phyloP scores from a whole-genome alignment of 2,888 invertebrate genomes.

The Macaria liturata region DNA sequence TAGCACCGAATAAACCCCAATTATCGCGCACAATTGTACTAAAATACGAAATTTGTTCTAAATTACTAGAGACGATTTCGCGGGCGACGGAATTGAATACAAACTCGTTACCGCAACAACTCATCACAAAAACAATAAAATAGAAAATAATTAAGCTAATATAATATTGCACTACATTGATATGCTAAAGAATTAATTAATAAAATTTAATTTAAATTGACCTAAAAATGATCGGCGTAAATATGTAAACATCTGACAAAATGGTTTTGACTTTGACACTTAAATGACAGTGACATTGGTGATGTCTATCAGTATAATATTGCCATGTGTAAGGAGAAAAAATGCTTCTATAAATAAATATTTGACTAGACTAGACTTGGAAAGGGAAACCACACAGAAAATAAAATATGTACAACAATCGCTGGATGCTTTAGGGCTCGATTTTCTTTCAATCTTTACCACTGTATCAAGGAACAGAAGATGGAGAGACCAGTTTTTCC shows the following conservation, averaged over 20 bases:
- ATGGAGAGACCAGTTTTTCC: no score
- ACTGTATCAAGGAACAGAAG: no score
- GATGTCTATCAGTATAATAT: no score
- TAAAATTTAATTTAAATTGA: slow-evolving; percentile 53
- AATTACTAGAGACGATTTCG: slow-evolving; percentile 67
- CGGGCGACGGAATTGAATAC: slow-evolving; percentile 67
- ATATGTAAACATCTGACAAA: slow-evolving; percentile 57
- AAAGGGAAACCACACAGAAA: no score
- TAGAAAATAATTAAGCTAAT: slow-evolving; percentile 29
- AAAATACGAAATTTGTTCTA: slow-evolving; percentile 59
- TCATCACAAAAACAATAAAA: slow-evolving; percentile 63
- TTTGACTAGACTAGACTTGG: no score
- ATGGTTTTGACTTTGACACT: no score
- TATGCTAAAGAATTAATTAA: slow-evolving; percentile 28
- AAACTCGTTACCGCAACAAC: slow-evolving; percentile 76
- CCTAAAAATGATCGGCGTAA: slow-evolving; percentile 47
- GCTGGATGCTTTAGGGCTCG: no score
- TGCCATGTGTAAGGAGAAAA: no score
- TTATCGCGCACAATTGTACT: slow-evolving; percentile 51
- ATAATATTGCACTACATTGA: slow-evolving; percentile 33
- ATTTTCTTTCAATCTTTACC: no score
- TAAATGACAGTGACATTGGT: no score
- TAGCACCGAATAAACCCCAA: slow-evolving; percentile 51
- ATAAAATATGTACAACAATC: no score
- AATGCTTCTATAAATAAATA: no score